phyloP scores from a whole-genome alignment of 2,797 vertebrate genomes.

The Danio aesculapii region DNA sequence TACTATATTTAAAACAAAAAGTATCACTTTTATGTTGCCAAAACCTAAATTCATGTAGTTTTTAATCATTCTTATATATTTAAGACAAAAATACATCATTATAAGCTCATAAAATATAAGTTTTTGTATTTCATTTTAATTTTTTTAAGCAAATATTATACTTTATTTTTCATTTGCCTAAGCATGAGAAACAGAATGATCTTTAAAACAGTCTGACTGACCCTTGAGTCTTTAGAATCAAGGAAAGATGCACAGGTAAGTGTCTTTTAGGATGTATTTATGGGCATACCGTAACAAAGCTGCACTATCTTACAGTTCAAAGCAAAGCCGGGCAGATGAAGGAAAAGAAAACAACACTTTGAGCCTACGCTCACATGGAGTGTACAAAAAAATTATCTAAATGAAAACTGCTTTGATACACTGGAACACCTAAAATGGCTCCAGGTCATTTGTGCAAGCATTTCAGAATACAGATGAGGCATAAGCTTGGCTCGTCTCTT shows the following conservation, averaged over 20 bases:
- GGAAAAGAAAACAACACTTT: constrained; percentile 9
- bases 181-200: neutral
- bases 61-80: too few relatives aligned
- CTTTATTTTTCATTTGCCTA: too few relatives aligned
- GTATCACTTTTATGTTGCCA: too few relatives aligned
- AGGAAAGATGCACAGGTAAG: neutral
- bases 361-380: constrained; percentile 1
- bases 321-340: constrained; percentile 32
- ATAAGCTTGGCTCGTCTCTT: constrained; percentile 23
- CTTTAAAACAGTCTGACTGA: neutral
- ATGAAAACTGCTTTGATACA: constrained; percentile 15
- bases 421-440: constrained; percentile 42
- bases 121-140: too few relatives aligned
- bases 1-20: too few relatives aligned
- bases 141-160: too few relatives aligned
- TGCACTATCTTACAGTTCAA: constrained; percentile 29
- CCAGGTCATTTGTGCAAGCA: constrained; percentile 12
- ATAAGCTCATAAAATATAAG: too few relatives aligned
- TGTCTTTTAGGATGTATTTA: neutral
- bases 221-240: neutral
- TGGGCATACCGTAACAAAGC: neutral
- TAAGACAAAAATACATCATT: too few relatives aligned
- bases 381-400: neutral
- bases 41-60: too few relatives aligned
- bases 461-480: constrained; percentile 62